These are phyloP conservation scores for Macquaria australasica DNA, from an alignment of 2,113 vertebrate species.

Conservation along the genomic window DNA sequence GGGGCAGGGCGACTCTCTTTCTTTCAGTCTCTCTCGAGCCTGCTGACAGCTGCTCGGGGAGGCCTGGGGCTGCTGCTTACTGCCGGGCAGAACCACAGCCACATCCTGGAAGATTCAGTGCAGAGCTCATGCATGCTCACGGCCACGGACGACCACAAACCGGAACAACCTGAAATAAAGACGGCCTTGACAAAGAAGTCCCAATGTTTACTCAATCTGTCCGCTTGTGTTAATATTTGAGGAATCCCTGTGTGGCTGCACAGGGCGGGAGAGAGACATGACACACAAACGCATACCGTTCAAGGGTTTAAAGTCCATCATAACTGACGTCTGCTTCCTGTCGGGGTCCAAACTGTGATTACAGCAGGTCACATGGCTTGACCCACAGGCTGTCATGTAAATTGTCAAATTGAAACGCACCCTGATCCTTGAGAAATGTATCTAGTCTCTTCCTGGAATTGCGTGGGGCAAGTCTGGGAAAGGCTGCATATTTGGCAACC, in stretches of 20 bases:
- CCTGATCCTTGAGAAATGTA: constrained; percentile 50
- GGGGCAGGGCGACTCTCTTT: constrained; percentile 77
- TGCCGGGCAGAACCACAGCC: constrained; percentile 48
- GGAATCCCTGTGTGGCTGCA: constrained; percentile 27
- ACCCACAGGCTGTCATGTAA: constrained; percentile 37
- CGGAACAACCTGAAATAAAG: constrained; percentile 52
- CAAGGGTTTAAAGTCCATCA: constrained; percentile 61
- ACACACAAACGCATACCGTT: constrained; percentile 23
- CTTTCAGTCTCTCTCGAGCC: constrained; percentile 65
- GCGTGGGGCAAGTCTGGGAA: constrained; percentile 17
- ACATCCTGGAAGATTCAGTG: constrained; percentile 61
- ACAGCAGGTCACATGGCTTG: constrained; percentile 37
- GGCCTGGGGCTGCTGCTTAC: constrained; percentile 69
- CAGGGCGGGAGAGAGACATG: constrained; percentile 16
- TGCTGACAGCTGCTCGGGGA: constrained; percentile 79
- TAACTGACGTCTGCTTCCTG: constrained; percentile 57
- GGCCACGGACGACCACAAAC: background rate
- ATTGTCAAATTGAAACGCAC: constrained; percentile 31
- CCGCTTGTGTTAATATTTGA: constrained; percentile 76
- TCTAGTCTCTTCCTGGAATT: constrained; percentile 46
- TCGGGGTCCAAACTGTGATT: constrained; percentile 39
- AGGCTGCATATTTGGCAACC: constrained; percentile 28
- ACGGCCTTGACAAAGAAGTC: constrained; percentile 50
- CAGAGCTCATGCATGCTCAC: constrained; percentile 38
- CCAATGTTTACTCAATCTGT: constrained; percentile 75